phyloP scores from a whole-genome alignment of 2,888 invertebrate species.

The Euplagia quadripunctaria region DNA sequence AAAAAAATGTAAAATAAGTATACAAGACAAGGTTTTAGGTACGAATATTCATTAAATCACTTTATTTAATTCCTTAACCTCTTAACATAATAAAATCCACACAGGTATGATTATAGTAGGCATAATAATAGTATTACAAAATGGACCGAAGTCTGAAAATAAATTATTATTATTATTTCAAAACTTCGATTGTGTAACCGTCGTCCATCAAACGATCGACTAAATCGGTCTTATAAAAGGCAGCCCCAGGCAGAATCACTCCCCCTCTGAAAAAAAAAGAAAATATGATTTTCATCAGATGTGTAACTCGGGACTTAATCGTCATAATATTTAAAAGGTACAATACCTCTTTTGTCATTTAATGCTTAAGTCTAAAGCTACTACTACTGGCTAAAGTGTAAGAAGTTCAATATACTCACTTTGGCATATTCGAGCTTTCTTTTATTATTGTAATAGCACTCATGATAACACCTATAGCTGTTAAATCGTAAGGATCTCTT shows the following conservation, averaged over 20 bases:
- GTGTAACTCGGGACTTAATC: no score
- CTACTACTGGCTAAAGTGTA: no score
- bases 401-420: constrained; percentile 50
- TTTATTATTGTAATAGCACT: constrained; percentile 60
- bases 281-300: no score
- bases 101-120: neutral
- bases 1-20: no score
- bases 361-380: no score
- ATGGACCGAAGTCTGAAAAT: no score
- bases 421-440: constrained; percentile 60
- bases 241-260: constrained; percentile 62
- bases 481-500: constrained; percentile 60
- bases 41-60: neutral
- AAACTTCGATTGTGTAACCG: constrained; percentile 50
- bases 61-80: neutral
- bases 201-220: constrained; percentile 54
- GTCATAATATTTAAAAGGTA: no score
- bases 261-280: constrained; percentile 60
- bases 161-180: no score
- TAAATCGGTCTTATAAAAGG: constrained; percentile 59
- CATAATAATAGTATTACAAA: no score
- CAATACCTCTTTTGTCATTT: neutral
- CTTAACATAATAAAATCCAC: neutral
- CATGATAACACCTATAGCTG: constrained; percentile 56
- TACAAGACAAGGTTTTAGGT: neutral